Base-by-base conservation (phyloP, 2,797 vertebrate species). In the Enteromius mattozi region DNA sequence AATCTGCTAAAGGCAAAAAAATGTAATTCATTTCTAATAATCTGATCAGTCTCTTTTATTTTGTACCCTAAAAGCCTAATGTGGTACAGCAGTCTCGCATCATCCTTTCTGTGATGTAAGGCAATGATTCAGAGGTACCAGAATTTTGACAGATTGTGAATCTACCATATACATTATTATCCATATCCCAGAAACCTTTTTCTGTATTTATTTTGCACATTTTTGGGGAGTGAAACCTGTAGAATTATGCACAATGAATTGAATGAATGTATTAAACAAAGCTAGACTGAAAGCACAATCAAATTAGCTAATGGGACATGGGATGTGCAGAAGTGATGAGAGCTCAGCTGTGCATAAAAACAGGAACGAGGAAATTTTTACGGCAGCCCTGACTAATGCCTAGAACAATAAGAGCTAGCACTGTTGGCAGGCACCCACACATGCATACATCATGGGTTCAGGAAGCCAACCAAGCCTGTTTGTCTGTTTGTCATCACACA, bases 401-500 rank as follows among this genome's bases (percentile, higher is more conserved):
- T 51, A 37, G n/a, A 76, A 77, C 72, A 77, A 83, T 42, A 74
- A 42, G 63, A 80, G 40, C 42, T 72, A 40, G 27, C 54, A 70
- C 70, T 24, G 85, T 81, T 85, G 86, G 80, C 86, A 88, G 81
- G 78, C 80, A 45, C 83, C 59, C 87, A 72, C 63, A 78, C 88
- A 69, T 37, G 69, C 61, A 82, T 69, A 37, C 63, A 78, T 71
- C 65, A 80, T n/a, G 7, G 19, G 54, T 45, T 49, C 54, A 54
- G 30, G 17, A 61, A 92, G 86, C 86, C 88, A 91, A 91, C 90
- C 86, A 78, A 70, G 47, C 49, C 82, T 85, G 91, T 91, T 90
- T 88, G 10, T 3, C 68, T 65, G 69, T 74, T 30, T 54, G 76
- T 47, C 77, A 72, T 83, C 61, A 68, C 74, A 82, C 27, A 80